Percentiles rank a stretch among this genome's conserved stretches.
Conservation (phyloP, 2,797 vertebrate species). For the Decapterus maruadsi region DNA sequence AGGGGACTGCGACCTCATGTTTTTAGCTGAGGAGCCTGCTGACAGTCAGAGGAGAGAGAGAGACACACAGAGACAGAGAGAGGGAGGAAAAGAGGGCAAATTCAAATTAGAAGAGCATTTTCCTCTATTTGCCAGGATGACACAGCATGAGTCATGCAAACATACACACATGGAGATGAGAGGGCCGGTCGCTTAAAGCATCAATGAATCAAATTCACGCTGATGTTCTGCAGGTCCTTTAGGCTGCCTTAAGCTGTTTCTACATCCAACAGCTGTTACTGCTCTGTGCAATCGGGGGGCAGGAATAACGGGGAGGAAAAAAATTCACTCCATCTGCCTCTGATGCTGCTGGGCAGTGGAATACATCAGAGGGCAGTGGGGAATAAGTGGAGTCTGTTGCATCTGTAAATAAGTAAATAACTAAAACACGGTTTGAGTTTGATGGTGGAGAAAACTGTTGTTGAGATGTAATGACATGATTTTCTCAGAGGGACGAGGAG, state of each 20-base stretch:
- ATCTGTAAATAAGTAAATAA: slow-evolving; percentile 69
- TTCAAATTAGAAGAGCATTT: slow-evolving; percentile 54
- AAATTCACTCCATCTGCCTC: slow-evolving; percentile 58
- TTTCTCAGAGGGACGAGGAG: slow-evolving; percentile 7
- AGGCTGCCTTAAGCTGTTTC: slow-evolving; percentile 70
- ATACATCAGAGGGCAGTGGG: slow-evolving; percentile 53
- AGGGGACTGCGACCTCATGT: slow-evolving; percentile 90
- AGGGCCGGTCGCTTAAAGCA: slow-evolving; percentile 65
- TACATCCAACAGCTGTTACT: slow-evolving; percentile 73
- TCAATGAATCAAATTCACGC: slow-evolving; percentile 69
- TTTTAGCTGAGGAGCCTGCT: slow-evolving; percentile 94
- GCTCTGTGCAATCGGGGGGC: slow-evolving; percentile 47
- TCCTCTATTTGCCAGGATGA: slow-evolving; percentile 48
- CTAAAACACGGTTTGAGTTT: slow-evolving; percentile 43
- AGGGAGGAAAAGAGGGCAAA: slow-evolving; percentile 23
- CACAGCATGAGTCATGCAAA: slow-evolving; percentile 69
- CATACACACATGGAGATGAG: slow-evolving; percentile 59
- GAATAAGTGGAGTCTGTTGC: slow-evolving; percentile 54
- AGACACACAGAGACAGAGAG: background rate
- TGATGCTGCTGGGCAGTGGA: slow-evolving; percentile 52
- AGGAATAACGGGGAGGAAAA: slow-evolving; percentile 22
- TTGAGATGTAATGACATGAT: slow-evolving; percentile 34
- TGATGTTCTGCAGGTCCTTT: slow-evolving; percentile 71
- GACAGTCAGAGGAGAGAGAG: slow-evolving; percentile 61
- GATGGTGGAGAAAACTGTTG: slow-evolving; percentile 30